These are phyloP conservation scores for Plusia festucae DNA, from an alignment of 2,888 invertebrate genomes.

Conservation along the genomic window DNA sequence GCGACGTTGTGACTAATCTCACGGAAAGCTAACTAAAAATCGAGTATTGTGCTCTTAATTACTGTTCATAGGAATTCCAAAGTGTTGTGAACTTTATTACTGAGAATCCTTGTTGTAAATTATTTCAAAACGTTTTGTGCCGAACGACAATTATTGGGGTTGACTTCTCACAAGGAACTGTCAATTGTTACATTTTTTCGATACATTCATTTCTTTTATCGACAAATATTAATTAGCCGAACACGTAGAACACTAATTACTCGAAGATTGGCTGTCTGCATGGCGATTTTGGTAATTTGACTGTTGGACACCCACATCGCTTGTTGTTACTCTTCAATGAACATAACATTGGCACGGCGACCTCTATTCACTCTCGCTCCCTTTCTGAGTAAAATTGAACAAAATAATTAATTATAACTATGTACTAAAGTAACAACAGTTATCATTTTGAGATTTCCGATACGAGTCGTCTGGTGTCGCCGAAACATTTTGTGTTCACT, in stretches of 20 bases:
- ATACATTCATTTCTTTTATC: conserved; percentile 72
- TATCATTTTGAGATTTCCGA: conserved; percentile 42
- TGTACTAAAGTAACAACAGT: conserved; percentile 28
- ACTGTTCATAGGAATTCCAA: conserved; percentile 65
- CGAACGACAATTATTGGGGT: conserved; percentile 84
- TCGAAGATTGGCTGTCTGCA: conserved; percentile 63
- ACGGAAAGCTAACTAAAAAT: conserved; percentile 76
- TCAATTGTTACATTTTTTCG: conserved; percentile 84
- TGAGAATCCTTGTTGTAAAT: conserved; percentile 68
- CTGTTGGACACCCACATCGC: conserved; percentile 79
- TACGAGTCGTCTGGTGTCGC: conserved; percentile 71
- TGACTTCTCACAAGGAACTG: conserved; percentile 86
- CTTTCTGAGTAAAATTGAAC: conserved; percentile 71
- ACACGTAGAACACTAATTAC: conserved; percentile 51
- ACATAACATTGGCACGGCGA: conserved; percentile 87
- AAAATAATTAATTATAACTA: conserved; percentile 47
- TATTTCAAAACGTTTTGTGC: conserved; percentile 79
- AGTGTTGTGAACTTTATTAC: conserved; percentile 70
- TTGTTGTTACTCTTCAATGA: conserved; percentile 88
- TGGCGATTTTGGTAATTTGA: conserved; percentile 72
- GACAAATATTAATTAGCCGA: conserved; percentile 61
- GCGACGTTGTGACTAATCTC: conserved; percentile 89
- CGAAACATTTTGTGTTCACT: conserved; percentile 76
- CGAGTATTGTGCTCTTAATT: conserved; percentile 73
- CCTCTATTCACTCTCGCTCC: conserved; percentile 79